Evolutionary conservation across 2,797 vertebrate species (phyloP).

Genomic region (Chelonia mydas): DNA sequence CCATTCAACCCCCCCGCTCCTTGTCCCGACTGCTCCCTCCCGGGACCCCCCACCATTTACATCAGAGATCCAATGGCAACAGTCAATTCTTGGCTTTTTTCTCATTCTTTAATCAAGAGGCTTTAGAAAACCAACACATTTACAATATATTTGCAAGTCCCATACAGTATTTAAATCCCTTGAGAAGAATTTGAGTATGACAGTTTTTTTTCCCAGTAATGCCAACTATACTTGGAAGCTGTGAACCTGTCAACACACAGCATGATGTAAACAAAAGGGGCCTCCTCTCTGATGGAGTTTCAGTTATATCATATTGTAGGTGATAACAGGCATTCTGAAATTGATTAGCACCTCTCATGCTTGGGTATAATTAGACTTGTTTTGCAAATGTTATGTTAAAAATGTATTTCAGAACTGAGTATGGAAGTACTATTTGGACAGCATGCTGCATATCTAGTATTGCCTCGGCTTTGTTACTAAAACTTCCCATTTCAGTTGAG

Average conservation of each 20-base stretch:
- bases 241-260: background rate
- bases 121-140: background rate
- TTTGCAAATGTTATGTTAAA: background rate
- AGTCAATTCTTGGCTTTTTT: background rate
- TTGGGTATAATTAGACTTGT: background rate
- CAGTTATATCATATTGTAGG: background rate
- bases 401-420: fast-evolving
- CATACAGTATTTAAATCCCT: background rate
- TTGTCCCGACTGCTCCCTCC: too few species aligned
- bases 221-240: constrained; percentile 25
- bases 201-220: background rate
- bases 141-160: background rate
- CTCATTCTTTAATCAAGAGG: background rate
- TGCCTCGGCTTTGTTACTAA: background rate
- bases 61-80: background rate
- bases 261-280: background rate
- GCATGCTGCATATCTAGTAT: background rate
- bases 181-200: background rate
- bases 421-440: background rate
- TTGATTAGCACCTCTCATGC: background rate
- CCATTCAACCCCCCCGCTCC: too few species aligned
- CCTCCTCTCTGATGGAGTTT: fast-evolving
- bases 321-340: background rate
- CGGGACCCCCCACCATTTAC: background rate
- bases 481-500: background rate